Percentiles rank a stretch among this genome's conserved stretches.
phyloP scores from a whole-genome alignment of 2,113 vertebrate species.

The Polypterus bichir region DNA sequence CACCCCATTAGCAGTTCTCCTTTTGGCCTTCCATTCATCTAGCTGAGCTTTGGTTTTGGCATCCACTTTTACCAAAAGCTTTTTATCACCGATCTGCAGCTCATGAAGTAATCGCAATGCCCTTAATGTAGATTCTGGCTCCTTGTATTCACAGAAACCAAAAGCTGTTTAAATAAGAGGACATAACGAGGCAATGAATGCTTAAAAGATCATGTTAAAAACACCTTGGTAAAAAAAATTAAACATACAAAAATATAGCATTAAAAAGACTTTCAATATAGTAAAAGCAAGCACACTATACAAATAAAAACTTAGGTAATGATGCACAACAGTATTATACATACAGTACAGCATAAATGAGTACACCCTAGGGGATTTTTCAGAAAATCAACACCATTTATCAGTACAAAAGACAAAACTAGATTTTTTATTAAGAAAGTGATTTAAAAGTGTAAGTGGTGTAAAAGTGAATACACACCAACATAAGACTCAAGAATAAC shows the following conservation, averaged over 20 bases:
- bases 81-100: slow-evolving; percentile 91
- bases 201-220: background rate
- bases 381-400: no score
- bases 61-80: slow-evolving; percentile 93
- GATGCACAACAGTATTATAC: no score
- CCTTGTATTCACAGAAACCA: slow-evolving; percentile 97
- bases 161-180: slow-evolving; percentile 55
- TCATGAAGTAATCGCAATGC: slow-evolving; percentile 85
- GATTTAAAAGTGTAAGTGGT: no score
- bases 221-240: background rate
- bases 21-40: slow-evolving; percentile 97
- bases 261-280: no score
- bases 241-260: background rate
- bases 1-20: slow-evolving; percentile 83
- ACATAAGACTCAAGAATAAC: no score
- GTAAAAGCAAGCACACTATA: no score
- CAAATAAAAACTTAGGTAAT: no score
- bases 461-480: no score
- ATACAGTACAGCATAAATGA: no score
- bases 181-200: background rate
- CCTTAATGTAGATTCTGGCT: slow-evolving; percentile 91
- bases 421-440: no score
- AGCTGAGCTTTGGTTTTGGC: slow-evolving; percentile 96
- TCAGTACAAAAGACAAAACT: no score
- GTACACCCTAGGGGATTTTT: no score